A percentile compares a stretch with the other conserved stretches of the same genome.
These are phyloP conservation scores for Zaprionus ornatus DNA, from an alignment of 1,140 invertebrate species.

Conservation along the genomic window DNA sequence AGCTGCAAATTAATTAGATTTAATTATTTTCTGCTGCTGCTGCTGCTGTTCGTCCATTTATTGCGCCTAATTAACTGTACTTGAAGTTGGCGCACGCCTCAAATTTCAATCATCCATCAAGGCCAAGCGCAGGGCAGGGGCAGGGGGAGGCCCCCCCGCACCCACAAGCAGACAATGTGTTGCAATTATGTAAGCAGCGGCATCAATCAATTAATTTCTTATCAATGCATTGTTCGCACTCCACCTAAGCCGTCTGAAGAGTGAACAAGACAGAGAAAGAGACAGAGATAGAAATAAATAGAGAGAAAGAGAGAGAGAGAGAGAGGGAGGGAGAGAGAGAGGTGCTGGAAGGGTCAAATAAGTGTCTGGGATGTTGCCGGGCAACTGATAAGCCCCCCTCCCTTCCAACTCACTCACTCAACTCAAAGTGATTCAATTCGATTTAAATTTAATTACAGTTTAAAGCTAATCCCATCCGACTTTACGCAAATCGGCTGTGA, in stretches of 20 bases:
- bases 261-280: not conserved
- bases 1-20: constrained; percentile 82
- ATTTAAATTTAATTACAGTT: not conserved
- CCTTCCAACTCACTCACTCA: not conserved
- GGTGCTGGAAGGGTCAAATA: not conserved
- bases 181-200: constrained; percentile 62
- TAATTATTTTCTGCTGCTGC: constrained; percentile 68
- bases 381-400: not conserved
- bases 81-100: constrained; percentile 72
- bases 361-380: too few relatives aligned
- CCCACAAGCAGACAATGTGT: constrained; percentile 49
- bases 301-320: not conserved
- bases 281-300: not conserved
- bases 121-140: constrained; percentile 26
- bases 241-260: not conserved
- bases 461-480: not conserved
- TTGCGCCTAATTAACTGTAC: constrained; percentile 80
- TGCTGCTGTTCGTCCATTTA: constrained; percentile 48
- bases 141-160: not conserved
- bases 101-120: constrained; percentile 80
- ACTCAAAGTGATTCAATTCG: not conserved
- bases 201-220: constrained; percentile 78
- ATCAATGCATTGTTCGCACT: constrained; percentile 47
- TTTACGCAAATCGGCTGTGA: not conserved
- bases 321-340: too few relatives aligned